Conservation (phyloP, 2,888 invertebrate species). For the Merodon equestris region DNA sequence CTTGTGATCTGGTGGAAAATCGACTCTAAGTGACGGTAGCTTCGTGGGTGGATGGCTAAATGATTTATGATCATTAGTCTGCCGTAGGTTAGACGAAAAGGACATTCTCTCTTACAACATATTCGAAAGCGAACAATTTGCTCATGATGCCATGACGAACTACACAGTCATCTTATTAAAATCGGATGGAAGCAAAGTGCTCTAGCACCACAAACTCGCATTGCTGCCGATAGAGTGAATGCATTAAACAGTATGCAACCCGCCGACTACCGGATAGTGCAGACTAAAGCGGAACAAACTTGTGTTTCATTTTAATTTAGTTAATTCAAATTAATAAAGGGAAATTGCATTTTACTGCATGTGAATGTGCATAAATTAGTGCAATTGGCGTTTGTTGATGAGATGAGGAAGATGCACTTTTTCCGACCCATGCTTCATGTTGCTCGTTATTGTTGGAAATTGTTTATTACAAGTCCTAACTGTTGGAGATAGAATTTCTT, state of each 20-base stretch:
- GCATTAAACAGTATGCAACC: not conserved
- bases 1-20: constrained; percentile 56
- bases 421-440: too few species aligned
- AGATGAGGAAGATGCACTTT: constrained; percentile 15
- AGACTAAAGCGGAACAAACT: constrained; percentile 53
- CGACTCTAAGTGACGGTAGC: constrained; percentile 52
- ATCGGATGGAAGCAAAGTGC: constrained; percentile 8
- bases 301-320: constrained; percentile 77
- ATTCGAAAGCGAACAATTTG: constrained; percentile 23
- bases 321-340: constrained; percentile 78
- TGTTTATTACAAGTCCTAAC: too few species aligned
- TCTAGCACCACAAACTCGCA: too few species aligned
- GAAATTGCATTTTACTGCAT: constrained; percentile 73
- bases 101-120: constrained; percentile 22
- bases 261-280: constrained; percentile 36
- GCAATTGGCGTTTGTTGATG: constrained; percentile 62
- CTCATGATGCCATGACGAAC: constrained; percentile 46
- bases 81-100: constrained; percentile 8
- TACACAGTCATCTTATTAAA: constrained; percentile 27
- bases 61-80: constrained; percentile 57
- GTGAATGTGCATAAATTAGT: constrained; percentile 66
- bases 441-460: too few species aligned
- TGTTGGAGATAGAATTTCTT: too few species aligned
- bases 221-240: not conserved
- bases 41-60: constrained; percentile 65